Evolutionary conservation across 2,888 invertebrate species (phyloP), one percentile per base, ranked within the genome.

Genomic region (Tubulanus polymorphus): DNA sequence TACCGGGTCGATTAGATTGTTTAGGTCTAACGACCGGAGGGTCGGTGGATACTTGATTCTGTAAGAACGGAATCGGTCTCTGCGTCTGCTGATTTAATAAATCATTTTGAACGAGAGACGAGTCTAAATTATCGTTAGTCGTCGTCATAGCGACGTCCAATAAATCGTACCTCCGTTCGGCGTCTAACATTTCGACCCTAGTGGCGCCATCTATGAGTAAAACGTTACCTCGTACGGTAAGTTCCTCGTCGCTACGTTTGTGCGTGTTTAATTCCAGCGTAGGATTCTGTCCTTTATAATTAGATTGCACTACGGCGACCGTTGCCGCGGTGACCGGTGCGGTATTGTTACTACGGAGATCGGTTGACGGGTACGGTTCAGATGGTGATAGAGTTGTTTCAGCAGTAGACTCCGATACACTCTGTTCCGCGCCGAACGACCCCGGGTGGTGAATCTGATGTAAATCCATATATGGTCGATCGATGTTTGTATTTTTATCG

Each of bases 261-360:
- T 68, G 84, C 76, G 86, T 78, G 79, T 91, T 91, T 10, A 89
- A 81, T 71, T 89, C 90, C 71, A 88, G 82, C 61, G 91, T 93
- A 10, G 88, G 86, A 82, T 91, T 93, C 28, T 89, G 83, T 1
- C 92, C 93, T 75, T 91, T 90, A 78, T 90, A 88, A 37, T 70
- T 71, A 41, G 69, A 68, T 52, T 63, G 66, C 18, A 68, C 68
- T 37, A 67, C 18, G 3, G 6, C 5, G 41, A 41, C 23, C n/a
- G n/a, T n/a, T n/a, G n/a, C n/a, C n/a, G n/a, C n/a, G n/a, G n/a
- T n/a, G n/a, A n/a, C n/a, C n/a, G n/a, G n/a, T n/a, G n/a, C n/a
- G n/a, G n/a, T n/a, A n/a, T n/a, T n/a, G 23, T 41, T 41, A 5
- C 41, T 18, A 5, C 3, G 12, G 18, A 27, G 30, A 6, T 20